phyloP scores from a whole-genome alignment of 1,140 invertebrate genomes.

The Neuroterus valhalla region DNA sequence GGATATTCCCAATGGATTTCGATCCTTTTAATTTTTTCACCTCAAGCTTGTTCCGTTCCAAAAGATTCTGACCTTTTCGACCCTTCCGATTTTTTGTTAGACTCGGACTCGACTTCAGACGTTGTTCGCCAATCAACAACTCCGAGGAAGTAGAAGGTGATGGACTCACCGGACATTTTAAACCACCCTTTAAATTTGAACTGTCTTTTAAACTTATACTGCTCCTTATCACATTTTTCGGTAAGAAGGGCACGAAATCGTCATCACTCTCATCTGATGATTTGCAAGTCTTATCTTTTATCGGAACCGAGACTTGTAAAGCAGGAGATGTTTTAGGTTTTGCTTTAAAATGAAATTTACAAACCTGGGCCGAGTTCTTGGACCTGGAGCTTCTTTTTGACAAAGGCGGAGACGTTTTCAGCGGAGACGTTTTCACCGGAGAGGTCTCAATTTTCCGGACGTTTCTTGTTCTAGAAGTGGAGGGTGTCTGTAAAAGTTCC shows the following conservation, averaged over 20 bases:
- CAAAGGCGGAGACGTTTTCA: background rate
- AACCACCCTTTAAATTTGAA: background rate
- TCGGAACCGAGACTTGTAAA: slow-evolving; percentile 12
- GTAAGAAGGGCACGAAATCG: slow-evolving; percentile 2
- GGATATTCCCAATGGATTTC: slow-evolving; percentile 2
- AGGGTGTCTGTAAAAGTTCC: background rate
- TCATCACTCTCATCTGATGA: slow-evolving; percentile 12
- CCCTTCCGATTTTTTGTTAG: background rate
- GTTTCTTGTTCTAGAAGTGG: slow-evolving; percentile 30
- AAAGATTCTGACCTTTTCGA: background rate
- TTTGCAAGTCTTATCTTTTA: background rate
- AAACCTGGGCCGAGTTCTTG: slow-evolving; percentile 1
- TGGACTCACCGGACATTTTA: background rate
- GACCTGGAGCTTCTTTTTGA: background rate
- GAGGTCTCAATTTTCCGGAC: slow-evolving; percentile 29
- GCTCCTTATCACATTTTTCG: background rate
- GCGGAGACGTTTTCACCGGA: slow-evolving; percentile 8
- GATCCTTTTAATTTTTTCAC: background rate
- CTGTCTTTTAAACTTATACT: background rate
- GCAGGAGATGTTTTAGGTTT: background rate
- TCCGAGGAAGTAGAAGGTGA: slow-evolving; percentile 13
- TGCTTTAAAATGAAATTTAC: slow-evolving; percentile 22
- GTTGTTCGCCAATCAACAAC: background rate
- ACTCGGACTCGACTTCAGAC: background rate
- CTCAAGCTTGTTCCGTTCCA: background rate